These are phyloP conservation scores for Myotis findleyi DNA, from an alignment of 2,797 vertebrate genomes.

Conservation along the genomic window DNA sequence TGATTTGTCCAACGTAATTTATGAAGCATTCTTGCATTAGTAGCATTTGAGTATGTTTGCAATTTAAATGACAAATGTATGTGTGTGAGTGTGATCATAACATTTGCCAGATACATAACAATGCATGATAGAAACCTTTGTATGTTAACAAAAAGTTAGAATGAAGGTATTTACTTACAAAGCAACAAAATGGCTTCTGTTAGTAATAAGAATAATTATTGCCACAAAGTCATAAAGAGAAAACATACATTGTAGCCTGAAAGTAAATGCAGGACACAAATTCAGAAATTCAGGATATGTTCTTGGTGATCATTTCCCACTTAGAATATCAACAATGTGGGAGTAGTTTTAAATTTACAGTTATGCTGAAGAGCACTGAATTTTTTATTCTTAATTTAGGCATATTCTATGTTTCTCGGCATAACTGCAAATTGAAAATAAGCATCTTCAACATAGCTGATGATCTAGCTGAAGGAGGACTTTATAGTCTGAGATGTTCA, in stretches of 20 bases:
- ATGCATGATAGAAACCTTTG: neutral
- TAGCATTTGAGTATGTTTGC: neutral
- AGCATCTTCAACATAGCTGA: slow-evolving; percentile 80
- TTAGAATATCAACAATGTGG: slow-evolving; percentile 48
- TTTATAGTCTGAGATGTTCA: slow-evolving; percentile 86
- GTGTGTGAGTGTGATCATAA: neutral
- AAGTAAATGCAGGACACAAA: slow-evolving; percentile 55
- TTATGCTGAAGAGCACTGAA: slow-evolving; percentile 68
- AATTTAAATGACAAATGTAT: slow-evolving; percentile 24
- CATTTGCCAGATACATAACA: neutral
- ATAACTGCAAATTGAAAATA: slow-evolving; percentile 89
- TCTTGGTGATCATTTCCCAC: slow-evolving; percentile 72
- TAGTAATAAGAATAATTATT: neutral
- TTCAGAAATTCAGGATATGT: slow-evolving; percentile 40
- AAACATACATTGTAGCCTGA: neutral
- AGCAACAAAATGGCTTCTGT: neutral
- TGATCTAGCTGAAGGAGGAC: slow-evolving; percentile 84
- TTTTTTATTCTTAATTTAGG: slow-evolving; percentile 81
- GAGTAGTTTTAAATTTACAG: slow-evolving; percentile 83
- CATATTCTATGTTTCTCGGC: slow-evolving; percentile 84
- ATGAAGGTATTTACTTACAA: neutral
- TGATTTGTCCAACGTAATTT: slow-evolving; percentile 41
- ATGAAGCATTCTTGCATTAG: neutral
- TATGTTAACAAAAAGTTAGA: slow-evolving; percentile 31
- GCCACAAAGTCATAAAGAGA: neutral